Conservation (phyloP, 2,113 vertebrate genomes). For the Corythaeola cristata region DNA sequence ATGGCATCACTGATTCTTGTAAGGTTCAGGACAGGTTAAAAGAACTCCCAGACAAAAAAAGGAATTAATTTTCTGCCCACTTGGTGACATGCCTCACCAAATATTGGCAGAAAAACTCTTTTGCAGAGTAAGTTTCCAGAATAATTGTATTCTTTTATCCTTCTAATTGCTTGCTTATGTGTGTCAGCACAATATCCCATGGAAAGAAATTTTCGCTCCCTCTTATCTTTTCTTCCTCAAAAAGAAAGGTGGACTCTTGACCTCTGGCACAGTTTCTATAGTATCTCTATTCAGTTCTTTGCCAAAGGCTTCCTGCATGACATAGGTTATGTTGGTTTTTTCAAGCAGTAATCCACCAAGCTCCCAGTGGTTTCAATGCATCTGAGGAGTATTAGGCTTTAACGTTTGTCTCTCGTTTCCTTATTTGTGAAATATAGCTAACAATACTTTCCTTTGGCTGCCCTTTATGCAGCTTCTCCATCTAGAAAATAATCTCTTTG, state of each 20-base stretch:
- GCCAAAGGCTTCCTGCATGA: background rate
- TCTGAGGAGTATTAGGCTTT: background rate
- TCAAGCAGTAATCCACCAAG: background rate
- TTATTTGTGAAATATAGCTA: background rate
- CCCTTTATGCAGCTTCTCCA: background rate
- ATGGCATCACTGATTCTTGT: background rate
- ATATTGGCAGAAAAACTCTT: background rate
- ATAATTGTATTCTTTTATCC: background rate
- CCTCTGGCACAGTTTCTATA: background rate
- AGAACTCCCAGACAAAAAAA: background rate
- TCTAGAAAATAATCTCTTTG: background rate
- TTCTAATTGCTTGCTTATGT: background rate
- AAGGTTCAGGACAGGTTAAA: background rate
- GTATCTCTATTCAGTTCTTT: background rate
- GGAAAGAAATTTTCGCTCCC: background rate
- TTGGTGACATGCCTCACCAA: background rate
- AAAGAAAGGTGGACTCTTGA: background rate
- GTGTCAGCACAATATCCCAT: background rate
- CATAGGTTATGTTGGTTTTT: background rate
- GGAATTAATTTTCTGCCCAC: background rate
- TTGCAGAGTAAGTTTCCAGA: background rate
- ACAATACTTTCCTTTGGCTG: background rate
- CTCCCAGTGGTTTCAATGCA: background rate
- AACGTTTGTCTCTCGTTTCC: background rate
- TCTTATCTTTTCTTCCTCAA: background rate